These are phyloP conservation scores for Nebria salina DNA, from an alignment of 2,888 invertebrate genomes.

Conservation along the genomic window DNA sequence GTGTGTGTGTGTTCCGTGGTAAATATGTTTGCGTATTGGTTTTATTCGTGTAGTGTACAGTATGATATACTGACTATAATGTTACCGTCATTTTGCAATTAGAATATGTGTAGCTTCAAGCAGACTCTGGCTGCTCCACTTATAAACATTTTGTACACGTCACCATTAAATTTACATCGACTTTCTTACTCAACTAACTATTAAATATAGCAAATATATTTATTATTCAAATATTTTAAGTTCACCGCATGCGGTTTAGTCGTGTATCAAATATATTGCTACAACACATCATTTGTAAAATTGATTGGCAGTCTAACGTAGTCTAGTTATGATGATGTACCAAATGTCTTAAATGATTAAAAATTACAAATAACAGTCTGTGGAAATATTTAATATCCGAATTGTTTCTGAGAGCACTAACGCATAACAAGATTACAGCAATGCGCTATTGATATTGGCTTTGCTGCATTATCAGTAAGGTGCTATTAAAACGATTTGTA, in stretches of 20 bases:
- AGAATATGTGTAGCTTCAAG: conserved; percentile 29
- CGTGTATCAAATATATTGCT: conserved; percentile 8
- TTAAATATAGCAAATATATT: no score
- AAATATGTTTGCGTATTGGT: conserved; percentile 13
- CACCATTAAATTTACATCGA: conserved; percentile 10
- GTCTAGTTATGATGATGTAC: no score
- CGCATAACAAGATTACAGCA: no score
- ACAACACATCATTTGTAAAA: no score
- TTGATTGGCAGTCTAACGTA: no score
- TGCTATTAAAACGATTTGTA: background rate
- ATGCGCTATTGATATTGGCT: background rate
- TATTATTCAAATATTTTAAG: no score
- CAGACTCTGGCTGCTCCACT: conserved; percentile 19
- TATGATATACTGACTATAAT: conserved; percentile 28
- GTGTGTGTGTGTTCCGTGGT: background rate
- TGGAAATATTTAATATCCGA: no score
- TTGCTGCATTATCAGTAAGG: background rate
- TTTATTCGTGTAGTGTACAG: conserved; percentile 4
- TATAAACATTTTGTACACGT: conserved; percentile 25
- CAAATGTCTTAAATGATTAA: no score
- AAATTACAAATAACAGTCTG: no score
- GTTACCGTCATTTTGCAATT: conserved; percentile 32
- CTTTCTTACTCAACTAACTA: background rate
- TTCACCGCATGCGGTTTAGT: background rate
- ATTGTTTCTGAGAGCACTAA: no score